These are phyloP conservation scores for Salvator merianae DNA, from an alignment of 2,113 vertebrate genomes.

Conservation along the genomic window DNA sequence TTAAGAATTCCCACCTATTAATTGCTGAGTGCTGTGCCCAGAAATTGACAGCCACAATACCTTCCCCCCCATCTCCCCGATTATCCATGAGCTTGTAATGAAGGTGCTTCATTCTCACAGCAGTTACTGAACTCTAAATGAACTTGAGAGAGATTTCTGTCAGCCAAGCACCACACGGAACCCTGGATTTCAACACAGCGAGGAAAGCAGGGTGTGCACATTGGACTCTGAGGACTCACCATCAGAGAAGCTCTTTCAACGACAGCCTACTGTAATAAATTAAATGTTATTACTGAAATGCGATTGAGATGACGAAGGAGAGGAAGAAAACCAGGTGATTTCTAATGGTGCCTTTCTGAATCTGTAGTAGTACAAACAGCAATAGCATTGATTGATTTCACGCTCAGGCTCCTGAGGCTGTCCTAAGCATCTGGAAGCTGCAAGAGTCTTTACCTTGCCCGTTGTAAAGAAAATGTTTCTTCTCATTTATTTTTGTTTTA, in stretches of 20 bases:
- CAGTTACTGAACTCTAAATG: slow-evolving; percentile 49
- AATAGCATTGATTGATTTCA: background rate
- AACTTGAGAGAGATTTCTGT: slow-evolving; percentile 24
- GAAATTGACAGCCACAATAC: slow-evolving; percentile 38
- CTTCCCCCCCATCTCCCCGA: background rate
- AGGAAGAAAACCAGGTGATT: background rate
- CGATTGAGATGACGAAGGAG: slow-evolving; percentile 5
- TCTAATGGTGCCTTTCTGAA: slow-evolving; percentile 2
- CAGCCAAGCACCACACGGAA: slow-evolving; percentile 39
- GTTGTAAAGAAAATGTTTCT: background rate
- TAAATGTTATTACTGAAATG: slow-evolving; percentile 40
- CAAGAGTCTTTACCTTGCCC: background rate
- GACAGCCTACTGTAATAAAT: slow-evolving; percentile 38
- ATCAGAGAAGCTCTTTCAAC: slow-evolving; percentile 39
- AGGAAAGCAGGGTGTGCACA: slow-evolving; percentile 46
- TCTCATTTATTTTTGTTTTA: no score
- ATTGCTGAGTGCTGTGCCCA: slow-evolving; percentile 22
- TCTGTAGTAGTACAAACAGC: accelerated
- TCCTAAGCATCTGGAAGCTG: background rate
- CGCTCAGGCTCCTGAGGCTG: background rate
- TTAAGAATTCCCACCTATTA: slow-evolving; percentile 51
- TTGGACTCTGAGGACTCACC: slow-evolving; percentile 49
- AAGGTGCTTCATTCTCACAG: slow-evolving; percentile 56
- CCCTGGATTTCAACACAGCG: slow-evolving; percentile 28
- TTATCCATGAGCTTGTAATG: slow-evolving; percentile 35